phyloP scores from a whole-genome alignment of 1,140 invertebrate species.

The Drosophila tristis region DNA sequence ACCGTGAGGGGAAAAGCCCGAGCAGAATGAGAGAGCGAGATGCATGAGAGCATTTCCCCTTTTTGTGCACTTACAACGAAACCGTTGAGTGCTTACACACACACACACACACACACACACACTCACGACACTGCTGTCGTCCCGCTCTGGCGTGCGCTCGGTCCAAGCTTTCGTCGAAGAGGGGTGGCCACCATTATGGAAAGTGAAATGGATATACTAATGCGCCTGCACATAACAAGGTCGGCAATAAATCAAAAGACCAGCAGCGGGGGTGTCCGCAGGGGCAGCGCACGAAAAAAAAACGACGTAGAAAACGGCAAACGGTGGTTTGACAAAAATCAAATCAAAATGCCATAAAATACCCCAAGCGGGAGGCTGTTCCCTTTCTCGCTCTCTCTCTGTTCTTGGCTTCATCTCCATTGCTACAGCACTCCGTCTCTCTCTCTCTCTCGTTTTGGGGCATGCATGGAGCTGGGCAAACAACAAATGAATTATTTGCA shows the following conservation, averaged over 20 bases:
- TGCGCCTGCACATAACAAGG: constrained; percentile 84
- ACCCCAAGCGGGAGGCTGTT: constrained; percentile 38
- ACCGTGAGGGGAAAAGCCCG: constrained; percentile 43
- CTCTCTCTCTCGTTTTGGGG: constrained; percentile 2
- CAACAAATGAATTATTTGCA: constrained; percentile 82
- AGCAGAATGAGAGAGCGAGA: constrained; percentile 7
- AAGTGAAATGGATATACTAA: constrained; percentile 84
- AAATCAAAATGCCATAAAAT: constrained; percentile 83
- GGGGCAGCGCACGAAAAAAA: background rate
- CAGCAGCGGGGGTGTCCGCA: constrained; percentile 20
- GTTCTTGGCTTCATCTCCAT: background rate
- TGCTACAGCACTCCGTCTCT: too few species aligned
- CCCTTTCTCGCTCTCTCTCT: background rate
- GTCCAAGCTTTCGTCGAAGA: constrained; percentile 3
- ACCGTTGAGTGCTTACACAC: too few species aligned
- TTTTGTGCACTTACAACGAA: constrained; percentile 41
- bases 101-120: constrained; percentile 14
- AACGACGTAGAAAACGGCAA: constrained; percentile 20
- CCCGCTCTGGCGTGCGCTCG: constrained; percentile 47
- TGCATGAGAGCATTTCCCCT: constrained; percentile 55
- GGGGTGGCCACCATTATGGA: constrained; percentile 80
- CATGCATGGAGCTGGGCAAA: constrained; percentile 29
- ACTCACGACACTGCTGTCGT: constrained; percentile 35
- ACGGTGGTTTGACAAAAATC: constrained; percentile 72
- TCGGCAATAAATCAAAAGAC: constrained; percentile 83